phyloP scores from a whole-genome alignment of 2,888 invertebrate genomes.

The Drosophila subquinaria region DNA sequence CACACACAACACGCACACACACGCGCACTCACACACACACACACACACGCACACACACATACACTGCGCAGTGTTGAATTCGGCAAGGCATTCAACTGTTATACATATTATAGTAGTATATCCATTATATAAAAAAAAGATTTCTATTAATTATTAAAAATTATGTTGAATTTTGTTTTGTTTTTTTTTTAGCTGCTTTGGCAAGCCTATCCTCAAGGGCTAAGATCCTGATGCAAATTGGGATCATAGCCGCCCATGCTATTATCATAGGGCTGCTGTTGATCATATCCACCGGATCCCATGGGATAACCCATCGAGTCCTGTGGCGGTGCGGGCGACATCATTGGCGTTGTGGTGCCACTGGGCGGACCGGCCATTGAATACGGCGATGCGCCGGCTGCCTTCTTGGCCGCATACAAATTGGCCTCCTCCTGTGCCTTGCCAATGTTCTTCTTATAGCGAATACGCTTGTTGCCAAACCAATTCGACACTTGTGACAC shows the following conservation, averaged over 20 bases:
- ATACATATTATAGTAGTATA: slow-evolving; percentile 1
- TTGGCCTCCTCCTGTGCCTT: slow-evolving; percentile 99
- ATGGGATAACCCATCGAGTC: slow-evolving; percentile 97
- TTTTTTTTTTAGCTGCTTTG: slow-evolving; percentile 48
- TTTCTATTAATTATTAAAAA: slow-evolving; percentile 33
- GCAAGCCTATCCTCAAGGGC: slow-evolving; percentile 86
- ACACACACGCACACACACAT: slow-evolving; percentile 17
- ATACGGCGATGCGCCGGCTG: slow-evolving; percentile 95
- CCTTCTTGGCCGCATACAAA: slow-evolving; percentile 99
- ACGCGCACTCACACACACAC: slow-evolving; percentile 15
- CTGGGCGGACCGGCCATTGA: slow-evolving; percentile 95
- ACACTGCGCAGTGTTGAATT: slow-evolving; percentile 2
- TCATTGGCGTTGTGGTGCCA: slow-evolving; percentile 96
- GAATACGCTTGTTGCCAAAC: slow-evolving; percentile 99
- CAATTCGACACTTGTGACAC: slow-evolving; percentile 96
- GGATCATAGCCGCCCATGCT: slow-evolving; percentile 96
- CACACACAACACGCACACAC: slow-evolving; percentile 11
- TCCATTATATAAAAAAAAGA: slow-evolving; percentile 41
- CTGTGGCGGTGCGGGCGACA: slow-evolving; percentile 96
- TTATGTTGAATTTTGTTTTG: slow-evolving; percentile 31
- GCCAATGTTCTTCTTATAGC: slow-evolving; percentile 99
- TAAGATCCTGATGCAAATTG: slow-evolving; percentile 93
- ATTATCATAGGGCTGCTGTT: slow-evolving; percentile 94
- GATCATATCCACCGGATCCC: slow-evolving; percentile 96
- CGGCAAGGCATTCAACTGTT: slow-evolving; percentile 3